Evolutionary conservation across 2,888 invertebrate genomes (phyloP), one percentile per base, ranked within the genome.

Genomic region (Spialia ferax): DNA sequence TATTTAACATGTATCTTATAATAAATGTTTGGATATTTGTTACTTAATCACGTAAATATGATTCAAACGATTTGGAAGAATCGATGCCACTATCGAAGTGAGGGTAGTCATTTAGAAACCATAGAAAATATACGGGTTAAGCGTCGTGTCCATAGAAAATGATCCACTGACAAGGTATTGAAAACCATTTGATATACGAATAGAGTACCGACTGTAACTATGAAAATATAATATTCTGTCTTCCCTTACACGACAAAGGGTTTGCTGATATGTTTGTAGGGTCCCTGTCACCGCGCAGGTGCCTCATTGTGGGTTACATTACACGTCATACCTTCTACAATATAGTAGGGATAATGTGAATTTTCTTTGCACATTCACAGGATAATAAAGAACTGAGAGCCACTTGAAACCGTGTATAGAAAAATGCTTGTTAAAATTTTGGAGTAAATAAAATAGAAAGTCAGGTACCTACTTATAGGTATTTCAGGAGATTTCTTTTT

Each of bases 171-270:
- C 42, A 42, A 42, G 42, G 42, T 15, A 42, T 20, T 20, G 45
- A 18, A 45, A 10, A 20, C 10, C 45, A 45, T 45, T 45, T 45
- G 42, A 42, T 42, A 42, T 42, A 42, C 15, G 18, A 45, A 20
- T 45, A 45, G 45, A 45, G 18, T 45, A 45, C 7, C 8, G 0
- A 15, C 15, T 6, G 45, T 20, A 45, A 2, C 8, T 10, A 45
- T 20, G 10, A 20, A 52, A 52, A 52, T 52, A 52, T 23, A 13
- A 23, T 23, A 29, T 15, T 15, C 29, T 29, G 45, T 60, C 15
- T 60, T 48, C 60, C 26, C 18, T 23, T 11, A 29, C 29, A 48
- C 26, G 60, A 60, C 60, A 48, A 32, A 48, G 29, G 29, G 11
- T 32, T 48, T 45, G 22, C 11, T 60, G 48, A 42, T 60, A 20